phyloP scores from a whole-genome alignment of 2,797 vertebrate species.

The Xiphorhynchus erythropygius region DNA sequence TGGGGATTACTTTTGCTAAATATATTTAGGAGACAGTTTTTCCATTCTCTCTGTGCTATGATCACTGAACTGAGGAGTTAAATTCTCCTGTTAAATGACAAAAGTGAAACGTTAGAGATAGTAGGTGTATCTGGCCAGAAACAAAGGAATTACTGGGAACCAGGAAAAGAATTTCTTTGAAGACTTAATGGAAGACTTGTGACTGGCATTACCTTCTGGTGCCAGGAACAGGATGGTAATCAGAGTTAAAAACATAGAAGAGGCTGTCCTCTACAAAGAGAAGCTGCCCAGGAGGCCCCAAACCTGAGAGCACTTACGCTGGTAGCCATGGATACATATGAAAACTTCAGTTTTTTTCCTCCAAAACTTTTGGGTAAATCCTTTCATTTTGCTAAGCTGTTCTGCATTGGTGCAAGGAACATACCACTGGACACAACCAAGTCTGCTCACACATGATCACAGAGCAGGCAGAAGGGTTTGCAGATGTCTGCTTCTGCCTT shows the following conservation, averaged over 20 bases:
- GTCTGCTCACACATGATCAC: fast-evolving
- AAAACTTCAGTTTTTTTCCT: background rate
- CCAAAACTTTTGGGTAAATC: background rate
- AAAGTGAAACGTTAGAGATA: background rate
- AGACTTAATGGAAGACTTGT: background rate
- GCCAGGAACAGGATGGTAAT: background rate
- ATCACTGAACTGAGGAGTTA: background rate
- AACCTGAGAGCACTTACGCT: background rate
- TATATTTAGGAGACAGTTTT: background rate
- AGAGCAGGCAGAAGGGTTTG: background rate
- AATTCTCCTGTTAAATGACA: background rate
- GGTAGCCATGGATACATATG: background rate
- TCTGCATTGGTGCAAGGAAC: background rate
- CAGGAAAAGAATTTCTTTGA: background rate
- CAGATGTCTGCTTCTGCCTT: background rate
- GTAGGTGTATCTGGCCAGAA: background rate
- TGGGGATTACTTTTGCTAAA: background rate
- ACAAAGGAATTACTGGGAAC: background rate
- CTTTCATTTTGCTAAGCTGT: background rate
- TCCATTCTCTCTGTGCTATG: background rate
- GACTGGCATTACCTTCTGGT: background rate
- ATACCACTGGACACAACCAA: background rate
- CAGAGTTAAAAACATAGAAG: background rate
- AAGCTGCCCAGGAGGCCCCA: background rate
- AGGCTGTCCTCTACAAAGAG: background rate